Evolutionary conservation across 2,113 vertebrate species (phyloP), one percentile per base, ranked within the genome.

Genomic region (Fulmarus glacialis): DNA sequence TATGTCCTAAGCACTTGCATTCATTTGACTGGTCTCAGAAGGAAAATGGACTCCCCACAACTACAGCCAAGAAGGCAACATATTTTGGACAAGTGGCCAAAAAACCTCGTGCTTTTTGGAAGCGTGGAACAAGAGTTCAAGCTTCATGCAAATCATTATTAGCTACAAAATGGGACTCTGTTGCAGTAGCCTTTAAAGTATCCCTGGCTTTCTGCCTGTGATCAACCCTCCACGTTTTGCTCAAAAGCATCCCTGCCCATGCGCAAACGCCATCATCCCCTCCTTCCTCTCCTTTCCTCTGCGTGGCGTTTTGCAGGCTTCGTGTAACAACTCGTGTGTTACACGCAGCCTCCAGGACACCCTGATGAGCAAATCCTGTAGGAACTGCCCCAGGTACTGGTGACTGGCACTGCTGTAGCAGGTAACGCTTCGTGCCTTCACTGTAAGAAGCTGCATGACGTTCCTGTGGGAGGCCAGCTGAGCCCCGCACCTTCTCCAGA

Each of bases 221-320:
- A 32, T 77, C 60, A 38, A 17, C 0, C 5, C 6, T 45, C 40
- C 13, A 5, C 1, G 34, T 79, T 85, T 93, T 0, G 0, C 22
- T 60, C 10, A 18, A 34, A 82, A 63, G 45, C 6, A 34, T 75
- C 36, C n/a, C 10, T 87, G 23, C 30, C 74, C 16, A 5, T 24
- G 30, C 29, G 29, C 1, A 2, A 79, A 52, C 24, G 52, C 24
- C 12, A 15, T 55, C 29, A 34, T 19, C 15, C 11, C 8, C 6
- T 11, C 1, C 13, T 30, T 12, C 38, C n/a, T 30, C n/a, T 34
- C 8, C n/a, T 75, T 86, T 59, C n/a, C 15, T 20, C 29, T 59
- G 1, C 0, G 0, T 27, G 30, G 30, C 8, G n/a, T 36, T 68
- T 77, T 81, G 14, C 17, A 72, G 34, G 26, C 45, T 64, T 73